Base-by-base conservation (phyloP, 2,888 invertebrate species). In the Pachycephus smyrnensis region DNA sequence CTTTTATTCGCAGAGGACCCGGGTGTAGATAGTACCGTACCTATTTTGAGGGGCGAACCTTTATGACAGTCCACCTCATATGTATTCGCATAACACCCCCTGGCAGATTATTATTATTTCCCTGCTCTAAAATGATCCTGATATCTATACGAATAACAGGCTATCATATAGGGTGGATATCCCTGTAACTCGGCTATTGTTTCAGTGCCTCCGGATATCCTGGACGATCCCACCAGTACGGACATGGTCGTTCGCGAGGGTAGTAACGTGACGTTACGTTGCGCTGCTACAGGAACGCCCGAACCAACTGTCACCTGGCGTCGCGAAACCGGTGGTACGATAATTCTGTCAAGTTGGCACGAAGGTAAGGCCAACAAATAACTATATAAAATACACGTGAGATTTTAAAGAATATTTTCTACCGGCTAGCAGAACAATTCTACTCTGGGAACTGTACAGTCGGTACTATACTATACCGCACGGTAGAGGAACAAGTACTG, bases 281-380 rank as follows among this genome's bases (percentile, higher is more conserved):
- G 98, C 90, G 96, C 96, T 23, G 98, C 97, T 0, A 96, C 96
- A 77, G 97, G 98, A 9, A 95, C 96, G 31, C 98, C 98, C 0
- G 93, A 94, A 76, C 98, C 98, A 0, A 95, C 94, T 23, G 97
- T 98, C 83, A 96, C 95, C 78, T 98, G 98, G 98, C 93, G 96
- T 82, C 93, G 97, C 69, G 97, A 97, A 91, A 95, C 95, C 79
- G 96, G 96, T 32, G 92, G 94, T 37, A 93, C 94, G 79, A 94
- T 94, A 85, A 93, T 92, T 80, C 91, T 94, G 40, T 88, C 90
- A 55, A 89, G 84, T 80, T 87, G 86, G 85, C 87, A 88, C 76
- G 89, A 90, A 86, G 89, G 91, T 91, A 86, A 76, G 86, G 6
- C 9, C 11, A 71, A 76, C n/a, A 35, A 11, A 40, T n/a, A 55